Base-by-base conservation (phyloP, 2,797 vertebrate species). In the Xenops minutus region DNA sequence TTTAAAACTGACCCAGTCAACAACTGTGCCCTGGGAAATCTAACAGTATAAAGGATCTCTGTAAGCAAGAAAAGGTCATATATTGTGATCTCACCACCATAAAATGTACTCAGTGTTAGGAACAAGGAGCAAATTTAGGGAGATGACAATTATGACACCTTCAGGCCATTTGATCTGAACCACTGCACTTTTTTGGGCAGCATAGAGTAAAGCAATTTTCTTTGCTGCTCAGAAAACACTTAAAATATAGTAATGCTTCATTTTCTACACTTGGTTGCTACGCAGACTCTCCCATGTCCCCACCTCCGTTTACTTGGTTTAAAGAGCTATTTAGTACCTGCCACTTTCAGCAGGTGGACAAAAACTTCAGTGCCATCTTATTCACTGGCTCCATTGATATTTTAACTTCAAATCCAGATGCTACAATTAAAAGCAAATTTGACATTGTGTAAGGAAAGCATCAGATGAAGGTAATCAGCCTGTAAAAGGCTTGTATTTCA, bases 1-100 rank as follows among this genome's bases (percentile, higher is more conserved):
- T 97, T 96, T 97, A 97, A 97, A 98, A 97, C 26, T 78, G 93
- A 94, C 81, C 81, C 78, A 97, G 84, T 92, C 75, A 77, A 96
- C 30, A 95, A 93, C 74, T 95, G 94, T 34, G 46, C 71, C 88
- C 78, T 79, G 62, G 64, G 72, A 93, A 89, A 93, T 88, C 54
- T 81, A 92, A 62, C 19, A 78, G 84, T 95, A 95, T 74, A 92
- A 97, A 97, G 91, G 81, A 88, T 74, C 49, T 94, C 78, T 83
- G 56, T 85, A 77, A 79, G 61, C 49, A 92, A 88, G 30, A 95
- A 76, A 85, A 87, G 78, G 90, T 87, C 75, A 96, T 71, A 49
- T 27, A 77, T 77, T 94, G 85, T 86, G 67, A 75, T 88, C 93
- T 95, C 93, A 83, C 75, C 93, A 75, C 68, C 69, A 72, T 51